Evolutionary conservation across 2,113 vertebrate genomes (phyloP).

Genomic region (Ammodytes marinus): DNA sequence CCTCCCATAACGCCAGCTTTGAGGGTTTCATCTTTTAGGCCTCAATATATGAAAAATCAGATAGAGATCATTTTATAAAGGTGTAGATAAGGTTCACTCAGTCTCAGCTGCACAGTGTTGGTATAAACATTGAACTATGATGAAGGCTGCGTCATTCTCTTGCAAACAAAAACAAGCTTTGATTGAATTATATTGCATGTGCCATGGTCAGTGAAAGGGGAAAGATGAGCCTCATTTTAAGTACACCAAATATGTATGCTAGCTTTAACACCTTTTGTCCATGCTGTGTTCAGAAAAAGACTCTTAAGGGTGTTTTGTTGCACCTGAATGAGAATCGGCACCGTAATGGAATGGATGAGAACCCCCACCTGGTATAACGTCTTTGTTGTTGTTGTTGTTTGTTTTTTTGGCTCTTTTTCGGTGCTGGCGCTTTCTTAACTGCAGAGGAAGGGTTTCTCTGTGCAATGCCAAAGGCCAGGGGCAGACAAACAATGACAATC

Average conservation of each 20-base stretch:
- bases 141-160: not conserved
- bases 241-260: not conserved
- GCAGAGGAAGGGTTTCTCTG: slow-evolving; percentile 63
- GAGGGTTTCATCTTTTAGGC: slow-evolving; percentile 21
- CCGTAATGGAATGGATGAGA: slow-evolving; percentile 74
- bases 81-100: slow-evolving; percentile 1
- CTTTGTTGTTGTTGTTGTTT: not conserved
- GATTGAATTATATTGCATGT: not conserved
- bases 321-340: slow-evolving; percentile 83
- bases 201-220: not conserved
- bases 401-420: slow-evolving; percentile 45
- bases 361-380: slow-evolving; percentile 80
- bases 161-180: slow-evolving; percentile 4
- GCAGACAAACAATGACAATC: slow-evolving; percentile 12
- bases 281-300: slow-evolving; percentile 84
- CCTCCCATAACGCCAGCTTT: not conserved
- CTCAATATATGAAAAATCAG: not conserved
- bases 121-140: slow-evolving; percentile 1
- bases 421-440: slow-evolving; percentile 69
- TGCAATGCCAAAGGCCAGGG: slow-evolving; percentile 69
- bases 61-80: slow-evolving; percentile 24
- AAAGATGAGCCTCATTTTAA: not conserved
- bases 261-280: slow-evolving; percentile 70
- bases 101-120: not conserved
- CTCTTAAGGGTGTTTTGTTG: slow-evolving; percentile 84